Evolutionary conservation across 2,888 invertebrate species (phyloP), one percentile per base, ranked within the genome.

Genomic region (Amphipyra tragopoginis): DNA sequence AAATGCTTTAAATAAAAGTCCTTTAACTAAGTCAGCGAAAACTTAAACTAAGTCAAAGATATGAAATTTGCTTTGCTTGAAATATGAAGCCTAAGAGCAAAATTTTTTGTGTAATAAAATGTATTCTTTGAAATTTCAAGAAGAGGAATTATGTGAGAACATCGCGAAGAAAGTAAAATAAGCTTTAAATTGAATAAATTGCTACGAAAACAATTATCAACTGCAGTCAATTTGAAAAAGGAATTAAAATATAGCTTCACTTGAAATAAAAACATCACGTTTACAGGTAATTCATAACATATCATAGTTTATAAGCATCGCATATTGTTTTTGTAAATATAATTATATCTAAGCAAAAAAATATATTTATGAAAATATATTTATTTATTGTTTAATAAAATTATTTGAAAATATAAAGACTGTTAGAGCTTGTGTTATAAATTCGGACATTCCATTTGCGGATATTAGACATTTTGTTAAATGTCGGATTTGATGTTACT

Each of bases 251-350:
- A 49, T 36, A 42, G 47, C 58, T 67, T 56, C 11, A 55, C 54
- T 58, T 67, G 49, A 59, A 72, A 71, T 65, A 11, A 53, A 47
- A 47, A 50, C 44, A 70, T 54, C 56, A 65, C 68, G 54, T 77
- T 61, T 84, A 85, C 85, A 85, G 85, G 85, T 83, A 79, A 75
- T 77, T 76, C 52, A 67, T 74, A 72, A 86, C 86, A 86, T 86
- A 86, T 86, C 86, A 86, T 85, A 85, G 83, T 42, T 9, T 51
- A 39, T 81, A 84, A 82, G 81, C 51, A 60, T 56, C 59, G 67
- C 53, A 40, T 62, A 60, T 72, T 55, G 53, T 56, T 67, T 62
- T 63, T 64, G 60, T 75, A 70, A 67, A 74, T 77, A 56, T 71
- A 76, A 33, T 42, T 34, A 57, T 71, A 66, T 69, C 63, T 54